Conservation (phyloP, 2,797 vertebrate species). For the Myotis daubentonii region DNA sequence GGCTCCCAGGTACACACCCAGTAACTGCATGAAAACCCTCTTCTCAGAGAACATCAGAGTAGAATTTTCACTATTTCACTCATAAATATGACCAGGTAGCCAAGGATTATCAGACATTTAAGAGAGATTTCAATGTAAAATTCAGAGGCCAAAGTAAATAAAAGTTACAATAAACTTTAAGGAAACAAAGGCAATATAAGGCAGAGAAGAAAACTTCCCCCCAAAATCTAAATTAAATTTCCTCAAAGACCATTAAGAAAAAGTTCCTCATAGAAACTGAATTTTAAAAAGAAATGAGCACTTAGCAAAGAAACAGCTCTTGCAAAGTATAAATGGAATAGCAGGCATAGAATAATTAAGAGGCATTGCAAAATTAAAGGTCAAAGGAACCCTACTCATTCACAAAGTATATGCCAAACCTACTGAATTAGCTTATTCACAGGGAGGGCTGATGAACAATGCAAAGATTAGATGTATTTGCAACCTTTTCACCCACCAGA, state of each 20-base stretch:
- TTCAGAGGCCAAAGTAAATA: background rate
- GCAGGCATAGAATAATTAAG: background rate
- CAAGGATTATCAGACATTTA: background rate
- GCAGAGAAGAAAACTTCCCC: background rate
- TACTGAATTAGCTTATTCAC: background rate
- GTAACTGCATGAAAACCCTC: background rate
- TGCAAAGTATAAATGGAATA: background rate
- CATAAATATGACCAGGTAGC: background rate
- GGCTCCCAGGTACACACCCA: background rate
- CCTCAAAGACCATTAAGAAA: background rate
- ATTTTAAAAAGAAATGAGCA: background rate
- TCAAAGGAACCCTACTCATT: background rate
- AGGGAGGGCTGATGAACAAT: background rate
- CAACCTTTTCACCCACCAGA: background rate
- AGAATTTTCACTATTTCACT: background rate
- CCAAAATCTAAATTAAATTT: background rate
- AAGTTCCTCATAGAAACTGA: background rate
- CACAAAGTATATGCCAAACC: background rate
- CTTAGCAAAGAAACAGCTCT: background rate
- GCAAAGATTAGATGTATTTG: background rate
- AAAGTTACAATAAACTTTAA: background rate
- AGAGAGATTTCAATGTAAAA: background rate
- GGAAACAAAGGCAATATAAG: background rate
- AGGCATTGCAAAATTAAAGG: background rate
- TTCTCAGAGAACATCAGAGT: background rate